Conservation (phyloP, 2,888 invertebrate genomes). For the Brenthis hecate region DNA sequence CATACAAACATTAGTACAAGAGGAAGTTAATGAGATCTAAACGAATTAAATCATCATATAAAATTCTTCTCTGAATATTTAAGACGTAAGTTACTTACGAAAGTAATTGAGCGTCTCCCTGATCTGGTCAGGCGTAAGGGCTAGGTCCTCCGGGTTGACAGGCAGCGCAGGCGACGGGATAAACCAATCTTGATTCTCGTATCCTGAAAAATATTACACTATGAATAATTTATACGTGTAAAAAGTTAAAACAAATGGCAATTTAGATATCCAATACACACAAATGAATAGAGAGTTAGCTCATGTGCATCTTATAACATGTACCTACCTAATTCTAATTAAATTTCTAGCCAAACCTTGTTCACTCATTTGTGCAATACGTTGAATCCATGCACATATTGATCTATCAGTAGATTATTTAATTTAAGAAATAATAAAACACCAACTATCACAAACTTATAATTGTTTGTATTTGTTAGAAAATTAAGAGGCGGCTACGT, state of each 20-base stretch:
- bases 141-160: slow-evolving; percentile 87
- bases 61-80: background rate
- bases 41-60: no score
- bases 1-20: no score
- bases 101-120: slow-evolving; percentile 98
- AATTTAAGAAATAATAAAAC: background rate
- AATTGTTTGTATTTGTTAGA: background rate
- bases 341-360: background rate
- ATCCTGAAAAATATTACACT: slow-evolving; percentile 79
- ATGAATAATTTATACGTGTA: slow-evolving; percentile 7
- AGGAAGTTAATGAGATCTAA: no score
- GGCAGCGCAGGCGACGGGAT: slow-evolving; percentile 94
- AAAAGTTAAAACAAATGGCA: no score
- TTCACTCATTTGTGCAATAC: background rate
- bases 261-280: background rate
- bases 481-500: slow-evolving; percentile 45
- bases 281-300: background rate
- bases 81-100: slow-evolving; percentile 88
- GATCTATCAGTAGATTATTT: no score
- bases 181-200: slow-evolving; percentile 96
- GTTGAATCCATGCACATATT: background rate
- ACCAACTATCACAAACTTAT: background rate
- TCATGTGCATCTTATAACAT: background rate
- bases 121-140: slow-evolving; percentile 95
- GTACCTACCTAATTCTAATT: background rate